A percentile compares a stretch with the other conserved stretches of the same genome.
Evolutionary conservation across 2,113 vertebrate genomes (phyloP).

Genomic region (Heterochromis multidens): DNA sequence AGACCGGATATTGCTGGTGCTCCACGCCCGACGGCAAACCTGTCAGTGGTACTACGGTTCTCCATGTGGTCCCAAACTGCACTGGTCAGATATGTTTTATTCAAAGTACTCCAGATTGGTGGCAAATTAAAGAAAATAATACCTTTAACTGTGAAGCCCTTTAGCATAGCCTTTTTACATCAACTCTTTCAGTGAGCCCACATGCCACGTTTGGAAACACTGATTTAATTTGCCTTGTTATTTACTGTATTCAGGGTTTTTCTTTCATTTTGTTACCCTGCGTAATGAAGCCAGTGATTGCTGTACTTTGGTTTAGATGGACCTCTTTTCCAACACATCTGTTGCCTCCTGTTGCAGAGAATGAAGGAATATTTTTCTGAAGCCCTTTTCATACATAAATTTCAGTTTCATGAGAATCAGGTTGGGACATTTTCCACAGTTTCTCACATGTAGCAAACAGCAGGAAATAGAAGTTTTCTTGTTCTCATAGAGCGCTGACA

Average conservation of each 20-base stretch:
- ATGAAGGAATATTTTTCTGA: background rate
- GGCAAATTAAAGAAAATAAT: background rate
- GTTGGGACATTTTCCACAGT: background rate
- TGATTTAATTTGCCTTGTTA: background rate
- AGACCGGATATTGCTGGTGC: conserved; percentile 76
- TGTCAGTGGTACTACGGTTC: conserved; percentile 64
- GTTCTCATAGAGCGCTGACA: background rate
- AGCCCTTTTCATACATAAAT: background rate
- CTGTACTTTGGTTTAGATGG: background rate
- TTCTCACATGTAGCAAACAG: background rate
- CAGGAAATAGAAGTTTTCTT: too few relatives aligned
- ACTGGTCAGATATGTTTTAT: conserved; percentile 39
- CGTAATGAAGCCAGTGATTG: background rate
- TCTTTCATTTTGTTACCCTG: background rate
- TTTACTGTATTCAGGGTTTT: background rate
- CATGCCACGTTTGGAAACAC: background rate
- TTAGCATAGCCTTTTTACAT: background rate
- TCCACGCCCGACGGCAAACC: conserved; percentile 68
- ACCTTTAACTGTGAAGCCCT: background rate
- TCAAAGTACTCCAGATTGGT: background rate
- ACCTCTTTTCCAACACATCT: rapidly evolving
- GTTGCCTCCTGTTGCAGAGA: background rate
- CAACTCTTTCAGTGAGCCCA: background rate
- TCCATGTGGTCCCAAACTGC: conserved; percentile 65
- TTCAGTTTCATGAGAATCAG: background rate